Percentiles rank a stretch among this genome's conserved stretches.
phyloP scores from a whole-genome alignment of 2,113 vertebrate genomes.

The Abramis brama region DNA sequence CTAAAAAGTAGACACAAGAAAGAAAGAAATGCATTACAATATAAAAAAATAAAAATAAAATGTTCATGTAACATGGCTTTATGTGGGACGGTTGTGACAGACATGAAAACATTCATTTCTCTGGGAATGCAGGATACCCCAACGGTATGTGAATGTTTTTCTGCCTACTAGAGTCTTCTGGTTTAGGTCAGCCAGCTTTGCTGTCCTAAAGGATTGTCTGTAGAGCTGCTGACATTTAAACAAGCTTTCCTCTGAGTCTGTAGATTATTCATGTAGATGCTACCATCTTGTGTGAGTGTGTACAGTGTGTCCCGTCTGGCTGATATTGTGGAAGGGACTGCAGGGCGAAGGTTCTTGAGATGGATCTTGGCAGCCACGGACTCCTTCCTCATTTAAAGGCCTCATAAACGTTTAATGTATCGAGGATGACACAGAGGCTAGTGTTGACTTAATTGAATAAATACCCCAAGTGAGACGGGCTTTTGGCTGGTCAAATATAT shows the following conservation, averaged over 20 bases:
- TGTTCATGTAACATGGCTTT: not conserved
- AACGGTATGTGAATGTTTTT: not conserved
- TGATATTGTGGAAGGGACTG: not conserved
- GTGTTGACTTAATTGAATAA: constrained; percentile 71
- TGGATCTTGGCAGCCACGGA: constrained; percentile 66
- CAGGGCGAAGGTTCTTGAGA: constrained; percentile 13
- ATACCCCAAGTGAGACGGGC: constrained; percentile 5
- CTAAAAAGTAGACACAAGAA: no score
- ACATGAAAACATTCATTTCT: not conserved
- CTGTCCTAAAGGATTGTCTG: constrained; percentile 18
- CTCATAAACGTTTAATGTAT: constrained; percentile 73
- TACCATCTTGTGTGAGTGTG: not conserved
- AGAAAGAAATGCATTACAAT: no score
- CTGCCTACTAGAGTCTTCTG: not conserved
- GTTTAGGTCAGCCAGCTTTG: not conserved
- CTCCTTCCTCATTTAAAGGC: constrained; percentile 69
- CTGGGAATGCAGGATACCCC: not conserved
- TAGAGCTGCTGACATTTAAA: constrained; percentile 26
- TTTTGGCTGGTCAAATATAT: constrained; percentile 12
- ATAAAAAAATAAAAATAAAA: not conserved
- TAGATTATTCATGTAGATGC: constrained; percentile 31
- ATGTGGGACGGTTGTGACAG: not conserved
- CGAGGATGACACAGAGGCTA: constrained; percentile 66
- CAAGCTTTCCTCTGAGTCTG: not conserved
- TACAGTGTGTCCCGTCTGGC: not conserved